A percentile compares a stretch with the other conserved stretches of the same genome.
phyloP scores from a whole-genome alignment of 2,113 vertebrate species.

The Gallinago media region DNA sequence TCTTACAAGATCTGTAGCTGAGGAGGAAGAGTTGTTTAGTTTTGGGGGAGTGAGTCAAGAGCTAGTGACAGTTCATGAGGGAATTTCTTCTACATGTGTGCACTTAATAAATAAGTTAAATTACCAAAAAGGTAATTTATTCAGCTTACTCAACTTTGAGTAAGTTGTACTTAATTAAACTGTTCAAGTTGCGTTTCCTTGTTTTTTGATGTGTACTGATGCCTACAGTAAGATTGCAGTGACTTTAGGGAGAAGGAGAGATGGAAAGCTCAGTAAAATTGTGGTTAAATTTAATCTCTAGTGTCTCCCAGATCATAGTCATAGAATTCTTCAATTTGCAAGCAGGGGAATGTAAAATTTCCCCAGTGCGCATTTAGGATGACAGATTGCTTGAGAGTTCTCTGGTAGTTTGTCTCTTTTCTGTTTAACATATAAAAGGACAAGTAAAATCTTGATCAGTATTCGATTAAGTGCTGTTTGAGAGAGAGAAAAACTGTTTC shows the following conservation, averaged over 20 bases:
- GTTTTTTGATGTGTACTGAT: background rate
- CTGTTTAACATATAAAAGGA: background rate
- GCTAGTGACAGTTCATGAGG: background rate
- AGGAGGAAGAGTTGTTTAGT: background rate
- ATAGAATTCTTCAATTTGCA: background rate
- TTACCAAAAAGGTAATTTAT: background rate
- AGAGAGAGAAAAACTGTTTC: slow-evolving; percentile 9
- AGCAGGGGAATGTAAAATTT: background rate
- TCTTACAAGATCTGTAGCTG: background rate
- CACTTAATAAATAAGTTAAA: background rate
- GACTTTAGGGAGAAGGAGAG: background rate
- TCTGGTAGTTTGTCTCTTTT: background rate
- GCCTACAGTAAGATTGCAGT: background rate
- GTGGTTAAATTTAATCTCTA: background rate
- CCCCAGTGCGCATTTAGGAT: background rate
- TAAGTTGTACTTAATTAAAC: background rate
- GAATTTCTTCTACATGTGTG: background rate
- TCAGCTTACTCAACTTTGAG: no score
- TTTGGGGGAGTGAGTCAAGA: background rate
- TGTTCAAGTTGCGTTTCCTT: background rate
- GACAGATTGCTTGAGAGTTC: background rate
- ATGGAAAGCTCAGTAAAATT: background rate
- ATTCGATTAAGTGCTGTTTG: slow-evolving; percentile 6
- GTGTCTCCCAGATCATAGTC: background rate
- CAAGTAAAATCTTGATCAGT: background rate